Base-by-base conservation (phyloP, 2,888 invertebrate genomes). In the Sialis fuliginosa region DNA sequence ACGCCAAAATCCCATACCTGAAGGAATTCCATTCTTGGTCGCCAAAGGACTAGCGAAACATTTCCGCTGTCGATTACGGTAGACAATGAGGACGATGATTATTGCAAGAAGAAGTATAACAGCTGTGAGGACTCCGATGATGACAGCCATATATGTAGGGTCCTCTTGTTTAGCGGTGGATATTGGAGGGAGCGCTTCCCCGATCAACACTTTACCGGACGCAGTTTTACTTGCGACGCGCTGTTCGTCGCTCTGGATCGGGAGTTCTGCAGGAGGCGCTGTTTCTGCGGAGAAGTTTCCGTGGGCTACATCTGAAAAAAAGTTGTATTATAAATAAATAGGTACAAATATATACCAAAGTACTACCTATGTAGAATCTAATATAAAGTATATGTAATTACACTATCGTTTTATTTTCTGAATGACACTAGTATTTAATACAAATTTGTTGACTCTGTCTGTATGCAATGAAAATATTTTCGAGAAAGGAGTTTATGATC, bases 231-330 rank as follows among this genome's bases (percentile, higher is more conserved):
- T 59, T 52, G 63, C 72, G 42, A 66, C 62, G 33, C 69, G 62
- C 45, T 65, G 62, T 52, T 70, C 67, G 45, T 65, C 65, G 49
- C 69, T 70, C 53, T 72, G 71, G 39, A 69, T 67, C 1, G 71
- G 65, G 6, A 65, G 63, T 42, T 62, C 60, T 1, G 69, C 62
- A 1, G 75, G 72, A 42, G 77, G 75, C 12, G 72, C 67, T 39
- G 71, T 70, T 58, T 86, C 86, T 4, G 72, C 69, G 1, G 79
- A 77, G 64, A 85, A 81, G 64, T 86, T 86, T 8, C 80, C 80
- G 60, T 79, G 79, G 1, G 79, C 79, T 33, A 78, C 68, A 49
- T 77, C 78, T 69, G 63, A 4, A 58, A 60, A 46, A 46, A 49
- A 49, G 42, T 22, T 22, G 4, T 22, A 22, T 22, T 22, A 4